A percentile compares a stretch with the other conserved stretches of the same genome.
These are phyloP conservation scores for Oncopeltus fasciatus DNA, from an alignment of 1,140 invertebrate species.

Conservation along the genomic window DNA sequence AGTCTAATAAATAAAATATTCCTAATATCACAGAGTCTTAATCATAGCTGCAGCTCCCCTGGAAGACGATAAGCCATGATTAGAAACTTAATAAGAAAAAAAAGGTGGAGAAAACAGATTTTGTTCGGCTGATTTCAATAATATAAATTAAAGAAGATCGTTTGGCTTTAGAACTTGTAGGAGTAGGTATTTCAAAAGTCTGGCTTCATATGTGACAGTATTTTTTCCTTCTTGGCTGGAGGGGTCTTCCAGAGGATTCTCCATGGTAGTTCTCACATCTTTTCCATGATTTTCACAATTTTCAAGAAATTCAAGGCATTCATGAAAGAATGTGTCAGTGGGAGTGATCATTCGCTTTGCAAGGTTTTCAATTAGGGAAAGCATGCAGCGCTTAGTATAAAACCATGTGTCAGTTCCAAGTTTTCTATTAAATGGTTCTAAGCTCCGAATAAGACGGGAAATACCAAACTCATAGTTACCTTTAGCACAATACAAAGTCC, in stretches of 20 bases:
- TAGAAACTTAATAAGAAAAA: background rate
- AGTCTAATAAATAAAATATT: background rate
- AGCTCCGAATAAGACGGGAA: conserved; percentile 87
- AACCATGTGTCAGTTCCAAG: conserved; percentile 94
- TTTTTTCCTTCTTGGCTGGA: conserved; percentile 64
- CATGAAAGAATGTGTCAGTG: conserved; percentile 73
- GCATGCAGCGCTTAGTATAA: conserved; percentile 87
- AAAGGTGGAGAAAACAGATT: too few relatives aligned
- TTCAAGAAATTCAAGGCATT: conserved; percentile 84
- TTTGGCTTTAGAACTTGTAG: conserved; percentile 30
- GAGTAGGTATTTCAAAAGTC: conserved; percentile 70
- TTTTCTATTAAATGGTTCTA: conserved; percentile 92
- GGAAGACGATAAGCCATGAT: background rate
- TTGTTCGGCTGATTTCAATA: too few relatives aligned
- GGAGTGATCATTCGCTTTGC: conserved; percentile 82
- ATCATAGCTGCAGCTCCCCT: conserved; percentile 6
- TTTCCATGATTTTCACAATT: conserved; percentile 79
- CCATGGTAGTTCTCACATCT: conserved; percentile 68
- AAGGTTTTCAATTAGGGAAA: conserved; percentile 84
- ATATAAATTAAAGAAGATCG: conserved; percentile 9
- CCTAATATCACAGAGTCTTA: background rate
- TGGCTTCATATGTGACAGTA: conserved; percentile 84
- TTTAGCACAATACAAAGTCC: conserved; percentile 95
- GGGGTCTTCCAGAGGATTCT: conserved; percentile 62
- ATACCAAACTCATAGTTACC: conserved; percentile 99